A percentile compares a stretch with the other conserved stretches of the same genome.
These are phyloP conservation scores for Chaetops frenatus DNA, from an alignment of 2,113 vertebrate genomes.

Conservation along the genomic window DNA sequence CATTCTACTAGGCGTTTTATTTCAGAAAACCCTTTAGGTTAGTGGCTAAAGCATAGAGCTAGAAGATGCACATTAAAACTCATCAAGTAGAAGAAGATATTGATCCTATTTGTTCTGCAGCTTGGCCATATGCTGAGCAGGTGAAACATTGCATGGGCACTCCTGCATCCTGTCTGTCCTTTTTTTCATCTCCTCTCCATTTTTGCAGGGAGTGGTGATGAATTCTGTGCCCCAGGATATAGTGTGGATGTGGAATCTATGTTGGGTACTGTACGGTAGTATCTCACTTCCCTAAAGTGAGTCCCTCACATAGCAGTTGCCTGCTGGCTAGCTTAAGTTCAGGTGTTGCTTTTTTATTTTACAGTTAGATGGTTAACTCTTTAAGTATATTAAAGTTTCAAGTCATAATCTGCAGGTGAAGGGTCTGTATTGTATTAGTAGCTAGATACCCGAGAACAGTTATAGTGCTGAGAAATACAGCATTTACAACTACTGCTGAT, in stretches of 20 bases:
- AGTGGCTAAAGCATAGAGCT: background rate
- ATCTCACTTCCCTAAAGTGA: background rate
- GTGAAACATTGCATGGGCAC: background rate
- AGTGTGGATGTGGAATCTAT: background rate
- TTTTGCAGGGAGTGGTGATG: background rate
- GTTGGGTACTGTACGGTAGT: too few species aligned
- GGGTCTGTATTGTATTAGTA: background rate
- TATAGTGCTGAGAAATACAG: background rate
- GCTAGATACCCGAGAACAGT: background rate
- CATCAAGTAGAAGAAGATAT: background rate
- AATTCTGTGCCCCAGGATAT: background rate
- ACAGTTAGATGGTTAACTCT: background rate
- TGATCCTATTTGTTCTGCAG: background rate
- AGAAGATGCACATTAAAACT: background rate
- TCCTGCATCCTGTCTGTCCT: background rate
- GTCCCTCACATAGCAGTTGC: background rate
- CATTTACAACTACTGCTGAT: background rate
- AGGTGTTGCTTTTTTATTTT: background rate
- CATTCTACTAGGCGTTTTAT: background rate
- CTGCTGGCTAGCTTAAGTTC: background rate
- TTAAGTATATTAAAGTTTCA: background rate
- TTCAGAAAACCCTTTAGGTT: background rate
- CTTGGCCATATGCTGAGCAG: background rate
- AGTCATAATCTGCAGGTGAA: background rate
- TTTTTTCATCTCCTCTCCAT: background rate